Conservation (phyloP, 2,113 vertebrate species). For the Nycticryphes semicollaris region DNA sequence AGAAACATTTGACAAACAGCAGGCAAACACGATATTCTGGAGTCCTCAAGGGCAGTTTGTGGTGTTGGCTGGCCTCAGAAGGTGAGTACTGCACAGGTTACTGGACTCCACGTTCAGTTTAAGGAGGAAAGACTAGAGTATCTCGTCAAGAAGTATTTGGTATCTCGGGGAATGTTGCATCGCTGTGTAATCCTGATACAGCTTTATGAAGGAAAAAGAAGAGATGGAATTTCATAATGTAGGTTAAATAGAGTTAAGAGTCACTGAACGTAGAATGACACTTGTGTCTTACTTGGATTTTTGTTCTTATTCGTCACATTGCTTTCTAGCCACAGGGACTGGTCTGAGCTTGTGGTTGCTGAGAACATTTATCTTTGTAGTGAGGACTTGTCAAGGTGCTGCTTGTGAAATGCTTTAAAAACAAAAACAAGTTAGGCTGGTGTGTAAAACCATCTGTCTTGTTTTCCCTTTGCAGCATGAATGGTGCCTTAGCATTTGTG, state of each 20-base stretch:
- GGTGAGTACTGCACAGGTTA: constrained; percentile 74
- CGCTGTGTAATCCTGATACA: neutral
- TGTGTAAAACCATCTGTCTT: neutral
- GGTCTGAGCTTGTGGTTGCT: neutral
- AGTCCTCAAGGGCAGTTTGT: constrained; percentile 98
- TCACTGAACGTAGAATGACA: neutral
- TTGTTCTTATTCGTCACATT: rapidly evolving
- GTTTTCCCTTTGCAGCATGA: constrained; percentile 83
- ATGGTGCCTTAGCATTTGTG: constrained; percentile 94
- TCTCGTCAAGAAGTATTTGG: neutral
- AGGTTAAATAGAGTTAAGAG: neutral
- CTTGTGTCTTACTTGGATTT: neutral
- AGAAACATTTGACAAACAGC: constrained; percentile 98
- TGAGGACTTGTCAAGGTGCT: neutral
- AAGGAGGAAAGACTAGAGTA: neutral
- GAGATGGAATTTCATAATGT: neutral
- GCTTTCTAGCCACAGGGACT: neutral
- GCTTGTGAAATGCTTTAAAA: neutral
- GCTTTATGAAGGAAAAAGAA: neutral
- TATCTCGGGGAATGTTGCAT: neutral
- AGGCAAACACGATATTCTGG: constrained; percentile 99
- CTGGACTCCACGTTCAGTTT: neutral
- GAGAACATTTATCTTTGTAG: neutral
- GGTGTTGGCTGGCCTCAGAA: constrained; percentile 93
- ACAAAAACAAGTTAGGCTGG: neutral